Percentiles rank a stretch among this genome's conserved stretches.
Conservation (phyloP, 1,140 invertebrate genomes). For the Neodiprion virginianus region DNA sequence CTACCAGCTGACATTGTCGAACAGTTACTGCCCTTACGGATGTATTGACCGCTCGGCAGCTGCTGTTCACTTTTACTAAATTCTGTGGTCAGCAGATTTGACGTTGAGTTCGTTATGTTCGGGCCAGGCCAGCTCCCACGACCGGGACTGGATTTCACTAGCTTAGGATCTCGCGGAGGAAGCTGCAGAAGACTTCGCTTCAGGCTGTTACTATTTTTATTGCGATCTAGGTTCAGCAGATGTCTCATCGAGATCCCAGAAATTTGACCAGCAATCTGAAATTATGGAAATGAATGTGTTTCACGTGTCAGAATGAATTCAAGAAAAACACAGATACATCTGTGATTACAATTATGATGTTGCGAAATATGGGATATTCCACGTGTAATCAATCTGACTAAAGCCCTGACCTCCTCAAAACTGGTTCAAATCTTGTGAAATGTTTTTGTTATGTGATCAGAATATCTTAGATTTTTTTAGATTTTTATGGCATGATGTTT, state of each 20-base stretch:
- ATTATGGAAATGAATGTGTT: constrained; percentile 8
- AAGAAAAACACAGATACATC: no score
- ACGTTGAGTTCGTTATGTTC: constrained; percentile 65
- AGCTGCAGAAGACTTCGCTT: constrained; percentile 70
- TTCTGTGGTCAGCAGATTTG: constrained; percentile 69
- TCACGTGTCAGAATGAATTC: background rate
- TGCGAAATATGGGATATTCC: no score
- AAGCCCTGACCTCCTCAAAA: no score
- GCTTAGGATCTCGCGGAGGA: constrained; percentile 74
- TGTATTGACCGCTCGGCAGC: constrained; percentile 55
- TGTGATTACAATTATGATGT: no score
- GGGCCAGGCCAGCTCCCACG: constrained; percentile 85
- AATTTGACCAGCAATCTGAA: constrained; percentile 30
- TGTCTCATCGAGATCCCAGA: constrained; percentile 57
- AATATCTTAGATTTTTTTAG: no score
- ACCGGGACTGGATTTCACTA: constrained; percentile 77
- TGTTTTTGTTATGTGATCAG: no score
- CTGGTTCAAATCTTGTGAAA: no score
- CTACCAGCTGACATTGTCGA: constrained; percentile 49
- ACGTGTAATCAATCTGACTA: no score
- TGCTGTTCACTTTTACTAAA: constrained; percentile 87
- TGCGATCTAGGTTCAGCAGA: constrained; percentile 54
- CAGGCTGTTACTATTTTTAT: constrained; percentile 54
- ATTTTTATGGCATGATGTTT: no score
- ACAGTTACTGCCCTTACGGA: constrained; percentile 51